Evolutionary conservation across 2,797 vertebrate species (phyloP).

Genomic region (Australoheros facetus): DNA sequence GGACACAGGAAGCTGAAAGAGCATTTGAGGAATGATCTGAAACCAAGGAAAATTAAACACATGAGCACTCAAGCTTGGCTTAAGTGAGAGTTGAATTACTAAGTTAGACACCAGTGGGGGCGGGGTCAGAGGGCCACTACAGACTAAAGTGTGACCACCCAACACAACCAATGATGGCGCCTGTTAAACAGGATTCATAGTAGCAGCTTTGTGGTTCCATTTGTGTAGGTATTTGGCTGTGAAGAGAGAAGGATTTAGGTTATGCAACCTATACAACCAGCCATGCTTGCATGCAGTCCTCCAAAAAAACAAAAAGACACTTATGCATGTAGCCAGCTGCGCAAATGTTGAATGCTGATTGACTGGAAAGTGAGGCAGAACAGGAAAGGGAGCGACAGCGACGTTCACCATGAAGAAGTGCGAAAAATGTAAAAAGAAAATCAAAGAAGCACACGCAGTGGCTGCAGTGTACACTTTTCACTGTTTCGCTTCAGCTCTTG

Average conservation of each 20-base stretch:
- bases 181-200: neutral
- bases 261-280: neutral
- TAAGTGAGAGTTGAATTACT: constrained; percentile 10
- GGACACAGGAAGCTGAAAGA: constrained; percentile 34
- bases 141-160: too few relatives aligned
- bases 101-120: neutral
- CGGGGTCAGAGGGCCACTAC: neutral
- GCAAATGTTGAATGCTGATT: neutral
- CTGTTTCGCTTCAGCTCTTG: neutral
- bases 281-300: neutral
- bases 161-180: neutral
- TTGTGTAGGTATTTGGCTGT: neutral
- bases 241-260: too few relatives aligned
- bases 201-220: neutral
- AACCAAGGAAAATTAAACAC: constrained; percentile 24
- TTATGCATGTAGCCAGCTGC: neutral
- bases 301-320: neutral
- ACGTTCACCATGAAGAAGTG: neutral
- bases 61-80: neutral
- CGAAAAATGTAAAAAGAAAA: too few relatives aligned
- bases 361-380: neutral
- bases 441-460: too few relatives aligned
- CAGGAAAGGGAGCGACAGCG: too few relatives aligned
- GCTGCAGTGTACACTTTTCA: too few relatives aligned
- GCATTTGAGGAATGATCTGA: neutral